Conservation (phyloP, 2,113 vertebrate species). For the Pipra filicauda region DNA sequence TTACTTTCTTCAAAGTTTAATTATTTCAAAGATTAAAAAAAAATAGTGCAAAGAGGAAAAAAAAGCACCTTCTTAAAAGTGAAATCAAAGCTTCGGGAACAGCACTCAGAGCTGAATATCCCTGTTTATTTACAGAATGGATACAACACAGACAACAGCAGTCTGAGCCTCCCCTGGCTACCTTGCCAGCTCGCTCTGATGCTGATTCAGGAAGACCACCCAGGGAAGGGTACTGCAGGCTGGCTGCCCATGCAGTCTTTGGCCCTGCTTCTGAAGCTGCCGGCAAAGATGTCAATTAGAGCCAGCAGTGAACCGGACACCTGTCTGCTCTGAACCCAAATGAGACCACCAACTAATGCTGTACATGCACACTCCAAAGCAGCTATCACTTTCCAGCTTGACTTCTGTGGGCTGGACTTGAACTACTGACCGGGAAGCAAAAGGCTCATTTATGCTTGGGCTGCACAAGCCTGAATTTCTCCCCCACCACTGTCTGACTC, state of each 20-base stretch:
- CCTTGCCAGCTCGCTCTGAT: neutral
- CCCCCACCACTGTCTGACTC: neutral
- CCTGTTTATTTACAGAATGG: conserved; percentile 13
- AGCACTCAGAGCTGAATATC: neutral
- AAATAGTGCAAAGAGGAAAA: neutral
- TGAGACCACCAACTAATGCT: conserved; percentile 43
- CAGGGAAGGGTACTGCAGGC: neutral
- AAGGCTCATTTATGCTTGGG: neutral
- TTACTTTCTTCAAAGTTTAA: neutral
- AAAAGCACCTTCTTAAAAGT: neutral
- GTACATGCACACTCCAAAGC: neutral
- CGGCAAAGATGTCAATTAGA: conserved; percentile 29
- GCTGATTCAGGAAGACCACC: neutral
- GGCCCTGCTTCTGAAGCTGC: neutral
- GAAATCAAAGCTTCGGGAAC: neutral
- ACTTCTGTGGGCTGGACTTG: neutral
- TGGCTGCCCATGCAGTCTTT: neutral
- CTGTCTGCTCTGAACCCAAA: neutral
- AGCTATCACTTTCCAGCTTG: neutral
- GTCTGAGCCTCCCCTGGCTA: neutral
- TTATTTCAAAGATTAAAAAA: neutral
- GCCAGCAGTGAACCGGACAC: neutral
- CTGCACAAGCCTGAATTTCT: neutral
- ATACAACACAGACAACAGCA: neutral
- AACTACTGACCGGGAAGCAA: conserved; percentile 52